A percentile compares a stretch with the other conserved stretches of the same genome.
Evolutionary conservation across 2,113 vertebrate genomes (phyloP).

Genomic region (Diglossa brunneiventris): DNA sequence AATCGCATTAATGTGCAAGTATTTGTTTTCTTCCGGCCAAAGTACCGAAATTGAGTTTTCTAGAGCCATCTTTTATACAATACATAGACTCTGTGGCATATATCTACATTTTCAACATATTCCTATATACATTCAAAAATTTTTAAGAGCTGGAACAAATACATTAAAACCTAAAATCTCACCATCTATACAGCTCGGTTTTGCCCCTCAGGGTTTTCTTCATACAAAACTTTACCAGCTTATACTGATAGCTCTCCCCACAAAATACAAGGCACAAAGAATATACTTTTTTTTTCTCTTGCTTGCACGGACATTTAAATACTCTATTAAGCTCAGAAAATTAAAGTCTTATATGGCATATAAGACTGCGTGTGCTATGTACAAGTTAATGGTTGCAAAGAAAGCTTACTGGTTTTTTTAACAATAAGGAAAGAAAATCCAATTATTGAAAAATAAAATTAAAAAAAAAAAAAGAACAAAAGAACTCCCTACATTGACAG

Average conservation of each 20-base stretch:
- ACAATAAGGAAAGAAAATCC: slow-evolving; percentile 64
- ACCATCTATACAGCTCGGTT: slow-evolving; percentile 77
- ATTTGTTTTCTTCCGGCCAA: slow-evolving; percentile 87
- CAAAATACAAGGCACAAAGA: slow-evolving; percentile 98
- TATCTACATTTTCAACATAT: slow-evolving; percentile 95
- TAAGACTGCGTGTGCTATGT: slow-evolving; percentile 71
- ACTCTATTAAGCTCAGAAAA: slow-evolving; percentile 81
- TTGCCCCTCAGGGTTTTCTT: slow-evolving; percentile 79
- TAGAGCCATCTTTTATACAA: slow-evolving; percentile 98
- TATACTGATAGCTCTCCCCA: slow-evolving; percentile 75
- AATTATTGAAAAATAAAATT: slow-evolving; percentile 34
- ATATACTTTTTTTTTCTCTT: slow-evolving; percentile 88
- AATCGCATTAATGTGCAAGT: slow-evolving; percentile 98
- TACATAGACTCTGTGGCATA: slow-evolving; percentile 99
- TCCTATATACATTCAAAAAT: slow-evolving; percentile 97
- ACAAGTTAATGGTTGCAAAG: slow-evolving; percentile 78
- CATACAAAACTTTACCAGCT: slow-evolving; percentile 82
- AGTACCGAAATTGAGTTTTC: slow-evolving; percentile 86
- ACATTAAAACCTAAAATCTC: slow-evolving; percentile 83
- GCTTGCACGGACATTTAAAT: slow-evolving; percentile 90
- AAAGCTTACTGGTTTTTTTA: slow-evolving; percentile 37
- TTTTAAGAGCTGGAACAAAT: slow-evolving; percentile 90
- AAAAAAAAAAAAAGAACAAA: not conserved
- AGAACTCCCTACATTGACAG: slow-evolving; percentile 13
- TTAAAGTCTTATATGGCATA: slow-evolving; percentile 78